Conservation (phyloP, 2,888 invertebrate genomes). For the Temnothorax rugatulus region DNA sequence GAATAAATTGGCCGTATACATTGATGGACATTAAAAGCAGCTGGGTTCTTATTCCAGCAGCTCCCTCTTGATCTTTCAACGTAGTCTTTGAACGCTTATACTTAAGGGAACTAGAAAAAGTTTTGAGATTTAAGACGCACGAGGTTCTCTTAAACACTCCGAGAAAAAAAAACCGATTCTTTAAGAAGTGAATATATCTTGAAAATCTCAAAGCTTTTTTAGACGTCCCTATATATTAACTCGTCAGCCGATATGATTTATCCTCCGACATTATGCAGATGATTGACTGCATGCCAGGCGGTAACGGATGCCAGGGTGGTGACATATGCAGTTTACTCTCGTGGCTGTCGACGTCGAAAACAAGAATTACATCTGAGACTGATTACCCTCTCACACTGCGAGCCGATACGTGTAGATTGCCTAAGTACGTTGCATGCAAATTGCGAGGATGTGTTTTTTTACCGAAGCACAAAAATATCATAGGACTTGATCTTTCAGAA, state of each 20-base stretch:
- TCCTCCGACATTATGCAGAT: conserved; percentile 86
- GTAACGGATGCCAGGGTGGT: conserved; percentile 93
- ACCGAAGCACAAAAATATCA: background rate
- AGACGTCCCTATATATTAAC: background rate
- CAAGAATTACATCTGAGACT: conserved; percentile 88
- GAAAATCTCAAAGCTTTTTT: conserved; percentile 14
- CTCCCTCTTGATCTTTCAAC: background rate
- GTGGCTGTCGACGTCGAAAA: conserved; percentile 90
- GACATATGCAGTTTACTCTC: conserved; percentile 92
- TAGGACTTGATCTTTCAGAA: conserved; percentile 75
- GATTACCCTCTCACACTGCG: conserved; percentile 89
- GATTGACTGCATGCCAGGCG: conserved; percentile 93
- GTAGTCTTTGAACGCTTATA: background rate
- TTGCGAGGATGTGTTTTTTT: background rate
- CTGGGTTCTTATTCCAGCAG: background rate
- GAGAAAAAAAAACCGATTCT: background rate
- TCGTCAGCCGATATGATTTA: background rate
- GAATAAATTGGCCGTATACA: background rate
- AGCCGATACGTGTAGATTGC: conserved; percentile 86
- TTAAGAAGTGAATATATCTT: background rate
- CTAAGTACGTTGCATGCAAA: conserved; percentile 81
- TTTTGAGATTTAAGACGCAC: conserved; percentile 13
- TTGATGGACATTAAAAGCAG: background rate
- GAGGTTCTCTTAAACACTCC: no score
- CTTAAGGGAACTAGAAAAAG: background rate